phyloP scores from a whole-genome alignment of 2,797 vertebrate genomes.

The Siniperca obscura region DNA sequence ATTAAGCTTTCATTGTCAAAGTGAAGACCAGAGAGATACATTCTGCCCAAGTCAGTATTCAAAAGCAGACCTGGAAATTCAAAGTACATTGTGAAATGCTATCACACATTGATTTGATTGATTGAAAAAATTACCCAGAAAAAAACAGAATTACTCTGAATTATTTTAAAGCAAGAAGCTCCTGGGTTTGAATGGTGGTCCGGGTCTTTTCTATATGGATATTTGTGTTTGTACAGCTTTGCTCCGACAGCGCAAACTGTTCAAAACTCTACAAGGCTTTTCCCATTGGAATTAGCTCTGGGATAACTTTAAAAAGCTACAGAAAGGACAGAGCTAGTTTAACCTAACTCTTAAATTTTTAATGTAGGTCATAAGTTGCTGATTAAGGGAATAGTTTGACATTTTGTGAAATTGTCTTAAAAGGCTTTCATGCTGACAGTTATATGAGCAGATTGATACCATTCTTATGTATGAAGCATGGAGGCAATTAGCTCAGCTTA shows the following conservation, averaged over 20 bases:
- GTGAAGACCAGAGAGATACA: slow-evolving; percentile 55
- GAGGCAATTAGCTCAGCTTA: not conserved
- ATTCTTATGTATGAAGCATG: not conserved
- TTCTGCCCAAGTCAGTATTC: slow-evolving; percentile 55
- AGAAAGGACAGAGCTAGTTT: not conserved
- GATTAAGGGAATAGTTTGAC: not conserved
- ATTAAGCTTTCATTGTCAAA: slow-evolving; percentile 71
- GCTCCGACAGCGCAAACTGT: not conserved
- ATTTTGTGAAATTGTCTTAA: not conserved
- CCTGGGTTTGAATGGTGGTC: not conserved
- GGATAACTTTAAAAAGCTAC: not conserved
- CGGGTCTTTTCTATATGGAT: not conserved
- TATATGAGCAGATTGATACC: not conserved
- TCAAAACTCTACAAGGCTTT: not conserved
- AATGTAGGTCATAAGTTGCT: not conserved
- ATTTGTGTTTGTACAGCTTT: not conserved
- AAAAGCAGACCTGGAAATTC: slow-evolving; percentile 46
- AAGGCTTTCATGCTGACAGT: not conserved
- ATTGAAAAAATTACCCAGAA: slow-evolving; percentile 24
- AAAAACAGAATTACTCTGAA: not conserved
- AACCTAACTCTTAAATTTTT: not conserved
- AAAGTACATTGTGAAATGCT: slow-evolving; percentile 29
- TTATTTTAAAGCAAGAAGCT: not conserved
- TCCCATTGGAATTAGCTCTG: not conserved
- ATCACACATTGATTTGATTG: slow-evolving; percentile 9